Percentiles rank a stretch among this genome's conserved stretches.
Conservation (phyloP, 1,140 invertebrate species). For the Samia ricini region DNA sequence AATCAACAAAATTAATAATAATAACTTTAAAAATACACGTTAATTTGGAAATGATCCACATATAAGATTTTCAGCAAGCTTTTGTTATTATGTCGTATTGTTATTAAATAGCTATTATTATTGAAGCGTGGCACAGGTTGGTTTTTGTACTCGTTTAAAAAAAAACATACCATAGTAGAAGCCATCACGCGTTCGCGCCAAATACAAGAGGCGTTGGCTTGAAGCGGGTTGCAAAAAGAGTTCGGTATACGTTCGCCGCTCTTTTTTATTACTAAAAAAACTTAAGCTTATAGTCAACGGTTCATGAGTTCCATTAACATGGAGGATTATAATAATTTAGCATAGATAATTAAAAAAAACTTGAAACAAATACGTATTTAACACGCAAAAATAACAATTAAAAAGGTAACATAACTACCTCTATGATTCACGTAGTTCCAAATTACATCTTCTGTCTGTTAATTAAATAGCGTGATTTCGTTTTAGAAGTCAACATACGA, state of each 20-base stretch:
- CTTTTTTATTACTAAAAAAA: conserved; percentile 8
- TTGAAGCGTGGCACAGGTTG: conserved; percentile 38
- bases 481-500: neutral
- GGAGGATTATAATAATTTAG: conserved; percentile 1
- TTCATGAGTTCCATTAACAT: conserved; percentile 10
- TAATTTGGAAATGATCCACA: conserved; percentile 35
- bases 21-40: conserved; percentile 9
- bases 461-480: too few species aligned
- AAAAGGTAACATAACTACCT: neutral
- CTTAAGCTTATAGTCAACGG: neutral
- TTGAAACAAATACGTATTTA: neutral
- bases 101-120: conserved; percentile 58
- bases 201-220: conserved; percentile 39
- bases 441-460: too few species aligned
- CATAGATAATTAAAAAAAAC: conserved; percentile 5
- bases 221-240: neutral
- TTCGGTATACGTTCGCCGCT: neutral
- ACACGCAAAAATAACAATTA: neutral
- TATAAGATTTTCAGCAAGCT: conserved; percentile 25
- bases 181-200: conserved; percentile 43
- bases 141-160: conserved; percentile 38
- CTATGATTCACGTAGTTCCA: neutral
- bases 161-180: conserved; percentile 35
- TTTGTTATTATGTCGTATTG: conserved; percentile 36
- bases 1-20: neutral